phyloP scores from a whole-genome alignment of 2,888 invertebrate species.

The Sesamia inferens region DNA sequence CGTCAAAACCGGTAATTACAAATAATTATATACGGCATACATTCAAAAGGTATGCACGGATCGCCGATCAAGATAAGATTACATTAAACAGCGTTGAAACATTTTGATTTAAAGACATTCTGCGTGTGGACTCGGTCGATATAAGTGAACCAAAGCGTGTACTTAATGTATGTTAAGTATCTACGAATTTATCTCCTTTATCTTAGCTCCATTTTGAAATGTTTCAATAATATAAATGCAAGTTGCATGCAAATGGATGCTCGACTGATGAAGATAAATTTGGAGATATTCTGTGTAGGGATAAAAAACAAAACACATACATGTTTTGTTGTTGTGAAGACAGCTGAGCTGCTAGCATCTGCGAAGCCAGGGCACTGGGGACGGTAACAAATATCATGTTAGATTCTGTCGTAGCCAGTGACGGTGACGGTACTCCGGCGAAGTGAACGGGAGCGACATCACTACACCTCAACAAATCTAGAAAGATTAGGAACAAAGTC shows the following conservation, averaged over 20 bases:
- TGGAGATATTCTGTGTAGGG: conserved; percentile 78
- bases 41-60: conserved; percentile 86
- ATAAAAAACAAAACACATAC: conserved; percentile 93
- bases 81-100: conserved; percentile 89
- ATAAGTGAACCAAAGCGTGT: conserved; percentile 84
- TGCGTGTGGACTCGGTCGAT: conserved; percentile 81
- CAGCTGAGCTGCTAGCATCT: conserved; percentile 98
- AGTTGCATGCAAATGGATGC: conserved; percentile 39
- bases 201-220: conserved; percentile 52
- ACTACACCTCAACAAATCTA: conserved; percentile 60
- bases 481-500: conserved; percentile 72
- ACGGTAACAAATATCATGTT: conserved; percentile 90
- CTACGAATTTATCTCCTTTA: conserved; percentile 82
- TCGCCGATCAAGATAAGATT: conserved; percentile 87
- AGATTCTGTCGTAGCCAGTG: conserved; percentile 79
- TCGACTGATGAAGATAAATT: conserved; percentile 71
- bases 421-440: conserved; percentile 65
- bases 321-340: conserved; percentile 98
- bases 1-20: conserved; percentile 87
- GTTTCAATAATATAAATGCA: conserved; percentile 36
- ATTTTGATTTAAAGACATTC: conserved; percentile 89
- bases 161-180: conserved; percentile 85
- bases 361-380: conserved; percentile 98
- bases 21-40: conserved; percentile 88
- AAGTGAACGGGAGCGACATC: conserved; percentile 65